Conservation (phyloP, 2,113 vertebrate genomes). For the Xiphorhynchus elegans region DNA sequence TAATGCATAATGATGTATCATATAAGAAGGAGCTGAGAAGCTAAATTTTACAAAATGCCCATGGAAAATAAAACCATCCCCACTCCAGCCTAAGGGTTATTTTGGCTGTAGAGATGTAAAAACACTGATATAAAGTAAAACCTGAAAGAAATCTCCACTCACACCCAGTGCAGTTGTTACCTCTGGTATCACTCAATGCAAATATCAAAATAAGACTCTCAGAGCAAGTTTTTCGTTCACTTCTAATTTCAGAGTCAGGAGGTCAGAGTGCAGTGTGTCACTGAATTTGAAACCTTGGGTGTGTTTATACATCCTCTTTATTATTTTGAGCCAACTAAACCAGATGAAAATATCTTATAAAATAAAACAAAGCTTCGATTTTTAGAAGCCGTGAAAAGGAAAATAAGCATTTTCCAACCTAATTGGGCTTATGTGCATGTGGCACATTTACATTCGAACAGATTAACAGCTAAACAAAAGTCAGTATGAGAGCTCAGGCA, state of each 20-base stretch:
- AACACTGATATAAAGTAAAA: not conserved
- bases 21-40: not conserved
- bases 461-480: slow-evolving; percentile 77
- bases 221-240: not conserved
- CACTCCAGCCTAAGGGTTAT: not conserved
- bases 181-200: not conserved
- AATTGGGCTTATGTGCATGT: slow-evolving; percentile 55
- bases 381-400: slow-evolving; percentile 35
- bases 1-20: not conserved
- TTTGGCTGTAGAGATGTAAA: not conserved
- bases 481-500: slow-evolving; percentile 71
- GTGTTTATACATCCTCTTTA: not conserved
- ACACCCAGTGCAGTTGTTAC: not conserved
- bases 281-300: not conserved
- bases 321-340: not conserved
- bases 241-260: not conserved
- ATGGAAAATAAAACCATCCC: not conserved
- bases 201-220: not conserved
- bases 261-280: not conserved
- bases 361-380: not conserved
- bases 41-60: not conserved
- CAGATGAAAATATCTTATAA: not conserved
- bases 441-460: slow-evolving; percentile 68
- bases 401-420: slow-evolving; percentile 30
- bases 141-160: not conserved